Evolutionary conservation across 2,888 invertebrate species (phyloP).

Genomic region (Eurytoma californica): DNA sequence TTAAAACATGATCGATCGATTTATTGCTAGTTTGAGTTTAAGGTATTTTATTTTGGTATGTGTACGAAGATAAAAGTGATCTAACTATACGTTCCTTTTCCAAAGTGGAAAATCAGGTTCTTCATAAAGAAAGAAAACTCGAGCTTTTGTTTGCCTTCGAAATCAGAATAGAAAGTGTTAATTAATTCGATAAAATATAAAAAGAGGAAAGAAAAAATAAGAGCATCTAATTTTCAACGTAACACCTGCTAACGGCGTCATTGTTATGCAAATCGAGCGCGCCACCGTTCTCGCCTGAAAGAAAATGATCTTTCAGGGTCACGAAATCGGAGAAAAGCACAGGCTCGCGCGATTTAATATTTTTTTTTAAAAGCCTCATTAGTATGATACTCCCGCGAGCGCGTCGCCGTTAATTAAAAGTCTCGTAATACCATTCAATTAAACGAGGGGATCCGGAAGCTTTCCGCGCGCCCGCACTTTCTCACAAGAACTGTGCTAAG

Average conservation of each 20-base stretch:
- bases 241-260: constrained; percentile 15
- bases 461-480: constrained; percentile 38
- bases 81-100: too few species aligned
- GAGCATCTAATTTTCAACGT: neutral
- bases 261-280: constrained; percentile 31
- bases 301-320: constrained; percentile 38
- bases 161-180: too few species aligned
- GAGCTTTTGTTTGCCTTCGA: too few species aligned
- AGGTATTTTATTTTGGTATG: too few species aligned
- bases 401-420: constrained; percentile 44
- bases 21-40: too few species aligned
- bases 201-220: neutral
- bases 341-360: constrained; percentile 23
- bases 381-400: neutral
- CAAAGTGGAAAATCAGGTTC: too few species aligned
- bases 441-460: constrained; percentile 45
- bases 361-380: constrained; percentile 37
- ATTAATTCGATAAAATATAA: too few species aligned
- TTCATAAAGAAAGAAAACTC: too few species aligned
- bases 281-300: neutral
- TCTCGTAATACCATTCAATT: constrained; percentile 55
- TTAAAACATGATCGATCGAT: too few species aligned
- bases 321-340: neutral
- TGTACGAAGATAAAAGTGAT: too few species aligned
- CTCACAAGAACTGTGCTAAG: constrained; percentile 45